A percentile compares a stretch with the other conserved stretches of the same genome.
Evolutionary conservation across 1,140 invertebrate genomes (phyloP).

Genomic region (Drosophila cardini): DNA sequence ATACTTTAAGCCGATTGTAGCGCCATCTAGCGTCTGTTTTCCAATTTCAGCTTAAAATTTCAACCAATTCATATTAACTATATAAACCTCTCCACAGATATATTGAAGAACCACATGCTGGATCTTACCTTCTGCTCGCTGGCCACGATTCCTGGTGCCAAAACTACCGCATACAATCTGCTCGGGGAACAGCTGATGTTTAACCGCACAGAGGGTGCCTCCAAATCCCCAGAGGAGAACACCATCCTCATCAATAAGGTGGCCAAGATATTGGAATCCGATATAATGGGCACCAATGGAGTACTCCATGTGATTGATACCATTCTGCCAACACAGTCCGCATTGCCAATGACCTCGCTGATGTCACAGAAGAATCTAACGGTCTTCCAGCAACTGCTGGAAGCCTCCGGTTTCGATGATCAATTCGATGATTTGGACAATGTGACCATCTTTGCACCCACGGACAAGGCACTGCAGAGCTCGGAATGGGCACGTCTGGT

Average conservation of each 20-base stretch:
- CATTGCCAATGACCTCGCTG: slow-evolving; percentile 84
- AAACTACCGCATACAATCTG: slow-evolving; percentile 86
- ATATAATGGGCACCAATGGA: slow-evolving; percentile 88
- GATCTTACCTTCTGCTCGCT: slow-evolving; percentile 88
- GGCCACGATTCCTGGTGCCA: slow-evolving; percentile 86
- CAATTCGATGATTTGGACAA: slow-evolving; percentile 86
- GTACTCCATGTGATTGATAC: slow-evolving; percentile 89
- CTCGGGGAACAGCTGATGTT: slow-evolving; percentile 86
- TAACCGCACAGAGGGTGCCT: slow-evolving; percentile 82
- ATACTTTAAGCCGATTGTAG: too few relatives aligned
- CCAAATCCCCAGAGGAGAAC: slow-evolving; percentile 48
- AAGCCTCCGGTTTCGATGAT: slow-evolving; percentile 86
- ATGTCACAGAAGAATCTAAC: slow-evolving; percentile 85
- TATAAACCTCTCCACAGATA: slow-evolving; percentile 83
- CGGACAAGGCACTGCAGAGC: slow-evolving; percentile 87
- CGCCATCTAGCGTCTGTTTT: too few relatives aligned
- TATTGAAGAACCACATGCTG: slow-evolving; percentile 88
- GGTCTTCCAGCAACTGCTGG: slow-evolving; percentile 85
- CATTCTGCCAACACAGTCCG: slow-evolving; percentile 87
- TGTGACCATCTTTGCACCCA: slow-evolving; percentile 88
- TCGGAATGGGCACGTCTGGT: slow-evolving; percentile 83
- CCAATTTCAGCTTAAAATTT: too few relatives aligned
- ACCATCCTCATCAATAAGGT: slow-evolving; percentile 85
- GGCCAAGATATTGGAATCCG: slow-evolving; percentile 85
- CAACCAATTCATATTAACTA: background rate